Evolutionary conservation across 2,888 invertebrate genomes (phyloP), one percentile per base, ranked within the genome.

Genomic region (Penaeus monodon): DNA sequence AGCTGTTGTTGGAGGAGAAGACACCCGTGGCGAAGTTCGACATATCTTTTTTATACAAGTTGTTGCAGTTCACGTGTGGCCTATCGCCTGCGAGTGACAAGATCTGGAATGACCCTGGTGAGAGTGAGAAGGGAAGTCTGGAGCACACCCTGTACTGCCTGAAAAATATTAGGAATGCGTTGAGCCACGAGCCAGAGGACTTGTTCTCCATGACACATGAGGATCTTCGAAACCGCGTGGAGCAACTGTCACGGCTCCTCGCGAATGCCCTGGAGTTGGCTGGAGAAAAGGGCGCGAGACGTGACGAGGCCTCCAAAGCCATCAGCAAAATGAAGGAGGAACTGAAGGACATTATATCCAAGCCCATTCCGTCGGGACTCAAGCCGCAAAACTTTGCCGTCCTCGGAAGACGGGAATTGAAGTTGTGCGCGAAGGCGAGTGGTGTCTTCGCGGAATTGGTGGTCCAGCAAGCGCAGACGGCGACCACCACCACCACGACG

Each of bases 31-130:
- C 14, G 33, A 57, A 49, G 8, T 57, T 77, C 27, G 77, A 77
- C 27, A 63, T 77, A 17, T 27, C 77, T 1, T n/a, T 77, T 17
- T 22, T 77, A 29, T 77, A 77, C 57, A 77, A n/a, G 20, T 29
- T 77, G 20, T 33, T 77, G 20, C 77, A 77, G 57, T 63, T n/a
- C 27, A 77, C 57, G 44, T 77, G 77, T 22, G 33, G 63, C n/a
- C 77, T 77, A n/a, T 57, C 57, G 14, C 14, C 17, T 57, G 77
- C 77, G 27, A 29, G 63, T 17, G 77, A 77, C 57, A 49, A 7
- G 44, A 57, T 77, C 24, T 77, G 77, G 77, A n/a, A 77, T 38
- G 6, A 14, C 4, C 77, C 77, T 12, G n/a, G 24, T 3, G 27
- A 44, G 20, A 22, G 24, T 24, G 27, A 77, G n/a, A 12, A 57